Base-by-base conservation (phyloP, 2,113 vertebrate species). In the Phodopus roborovskii region DNA sequence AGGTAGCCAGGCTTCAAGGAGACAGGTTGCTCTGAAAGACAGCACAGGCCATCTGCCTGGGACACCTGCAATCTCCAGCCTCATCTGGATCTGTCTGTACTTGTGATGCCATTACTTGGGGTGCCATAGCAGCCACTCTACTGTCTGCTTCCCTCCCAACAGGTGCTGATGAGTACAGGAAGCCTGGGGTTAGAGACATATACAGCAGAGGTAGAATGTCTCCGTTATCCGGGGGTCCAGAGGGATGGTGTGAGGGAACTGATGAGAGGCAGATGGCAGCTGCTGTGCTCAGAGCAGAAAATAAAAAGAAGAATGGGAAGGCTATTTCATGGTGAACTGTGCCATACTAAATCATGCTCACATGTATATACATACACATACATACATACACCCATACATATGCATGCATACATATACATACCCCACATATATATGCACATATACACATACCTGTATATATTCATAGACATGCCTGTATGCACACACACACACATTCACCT, bases 61-160 rank as follows among this genome's bases (percentile, higher is more conserved):
- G 5, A 70, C 5, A 12, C 45, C 16, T 16, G 5, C 36, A 2
- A 3, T n/a, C 70, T 6, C 0, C 0, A 0, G 73, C 24, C 36
- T 92, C 64, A 9, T 60, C 81, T 26, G 28, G 33, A 28, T 92
- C 58, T 62, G 79, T 88, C 73, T 58, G 39, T 12, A 42, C 53
- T 2, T 0, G 0, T 28, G 30, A 0, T 8, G 56, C 73, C 42
- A 70, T 90, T 22, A 60, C 48, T 33, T 1, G 0, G 11, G 42
- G 56, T 6, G 0, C 64, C 4, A 15, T 8, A 20, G 17, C 39
- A 19, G 62, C 53, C 3, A 24, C 70, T 95, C 88, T 33, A 3
- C 82, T 0, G 2, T 92, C 93, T 95, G 94, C 94, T 93, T 64
- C 48, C 58, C 56, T 93, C 92, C 93, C 96, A 95, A 74, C 91